Conservation (phyloP, 2,888 invertebrate species). For the Subacronicta megacephala region DNA sequence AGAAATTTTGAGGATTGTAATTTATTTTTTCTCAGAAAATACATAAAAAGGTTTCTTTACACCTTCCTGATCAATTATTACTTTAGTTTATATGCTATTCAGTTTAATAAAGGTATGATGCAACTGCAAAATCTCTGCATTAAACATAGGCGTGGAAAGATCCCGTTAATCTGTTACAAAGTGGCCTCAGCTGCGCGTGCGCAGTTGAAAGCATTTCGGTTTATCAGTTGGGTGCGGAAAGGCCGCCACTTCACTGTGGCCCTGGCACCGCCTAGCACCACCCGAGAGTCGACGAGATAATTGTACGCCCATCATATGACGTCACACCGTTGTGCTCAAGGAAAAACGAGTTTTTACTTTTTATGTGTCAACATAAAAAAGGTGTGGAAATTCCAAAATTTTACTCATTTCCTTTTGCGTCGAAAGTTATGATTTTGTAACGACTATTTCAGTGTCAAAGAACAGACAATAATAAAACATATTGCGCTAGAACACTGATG, state of each 20-base stretch:
- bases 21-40: too few relatives aligned
- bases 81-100: slow-evolving; percentile 1
- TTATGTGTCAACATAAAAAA: slow-evolving; percentile 39
- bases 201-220: slow-evolving; percentile 72
- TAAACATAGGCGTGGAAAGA: slow-evolving; percentile 19
- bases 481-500: too few relatives aligned
- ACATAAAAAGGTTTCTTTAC: background rate
- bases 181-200: slow-evolving; percentile 68
- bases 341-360: slow-evolving; percentile 52
- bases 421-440: slow-evolving; percentile 25
- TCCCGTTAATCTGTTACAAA: slow-evolving; percentile 58
- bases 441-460: background rate
- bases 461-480: background rate
- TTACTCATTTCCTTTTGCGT: slow-evolving; percentile 14
- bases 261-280: slow-evolving; percentile 81
- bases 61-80: background rate
- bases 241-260: slow-evolving; percentile 67
- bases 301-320: slow-evolving; percentile 73
- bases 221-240: slow-evolving; percentile 78
- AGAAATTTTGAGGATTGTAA: too few relatives aligned
- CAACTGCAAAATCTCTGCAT: slow-evolving; percentile 22
- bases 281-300: slow-evolving; percentile 67
- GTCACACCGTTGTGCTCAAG: slow-evolving; percentile 51
- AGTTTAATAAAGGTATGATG: slow-evolving; percentile 19
- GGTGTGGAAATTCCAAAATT: slow-evolving; percentile 47